Evolutionary conservation across 1,140 invertebrate genomes (phyloP).

Genomic region (Plectrocnemia conspersa): DNA sequence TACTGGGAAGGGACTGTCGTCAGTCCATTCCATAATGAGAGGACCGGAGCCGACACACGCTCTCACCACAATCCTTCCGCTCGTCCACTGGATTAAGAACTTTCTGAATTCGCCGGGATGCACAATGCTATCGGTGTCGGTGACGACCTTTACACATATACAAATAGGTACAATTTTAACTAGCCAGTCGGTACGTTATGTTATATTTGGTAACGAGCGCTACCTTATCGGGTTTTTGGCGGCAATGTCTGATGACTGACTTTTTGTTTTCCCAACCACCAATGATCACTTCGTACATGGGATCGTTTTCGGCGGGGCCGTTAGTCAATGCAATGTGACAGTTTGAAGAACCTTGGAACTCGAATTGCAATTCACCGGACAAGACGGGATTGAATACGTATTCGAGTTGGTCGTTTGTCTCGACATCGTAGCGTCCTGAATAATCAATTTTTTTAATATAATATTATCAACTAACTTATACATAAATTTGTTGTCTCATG

Average conservation of each 20-base stretch:
- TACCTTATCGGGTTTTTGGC: conserved; percentile 62
- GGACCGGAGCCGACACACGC: conserved; percentile 42
- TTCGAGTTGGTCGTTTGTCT: conserved; percentile 54
- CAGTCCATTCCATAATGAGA: conserved; percentile 54
- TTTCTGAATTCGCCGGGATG: conserved; percentile 52
- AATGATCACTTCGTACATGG: conserved; percentile 59
- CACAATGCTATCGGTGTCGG: conserved; percentile 53
- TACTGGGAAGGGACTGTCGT: conserved; percentile 55
- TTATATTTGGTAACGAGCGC: background rate
- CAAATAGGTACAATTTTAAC: conserved; percentile 15
- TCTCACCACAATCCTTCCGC: conserved; percentile 51
- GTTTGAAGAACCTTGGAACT: conserved; percentile 56
- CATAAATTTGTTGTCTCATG: no score
- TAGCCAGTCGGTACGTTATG: background rate
- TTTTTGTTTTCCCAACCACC: conserved; percentile 60
- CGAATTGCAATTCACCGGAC: conserved; percentile 51
- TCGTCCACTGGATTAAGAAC: conserved; percentile 57
- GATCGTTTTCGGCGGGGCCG: conserved; percentile 49
- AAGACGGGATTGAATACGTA: conserved; percentile 56
- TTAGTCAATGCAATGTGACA: conserved; percentile 56
- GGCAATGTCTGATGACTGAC: conserved; percentile 58
- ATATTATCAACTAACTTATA: no score
- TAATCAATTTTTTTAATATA: conserved; percentile 25
- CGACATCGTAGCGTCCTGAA: conserved; percentile 49
- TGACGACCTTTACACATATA: conserved; percentile 48